Conservation (phyloP, 92 coral and sea anemone species). For the Epizoanthus rinbou region DNA sequence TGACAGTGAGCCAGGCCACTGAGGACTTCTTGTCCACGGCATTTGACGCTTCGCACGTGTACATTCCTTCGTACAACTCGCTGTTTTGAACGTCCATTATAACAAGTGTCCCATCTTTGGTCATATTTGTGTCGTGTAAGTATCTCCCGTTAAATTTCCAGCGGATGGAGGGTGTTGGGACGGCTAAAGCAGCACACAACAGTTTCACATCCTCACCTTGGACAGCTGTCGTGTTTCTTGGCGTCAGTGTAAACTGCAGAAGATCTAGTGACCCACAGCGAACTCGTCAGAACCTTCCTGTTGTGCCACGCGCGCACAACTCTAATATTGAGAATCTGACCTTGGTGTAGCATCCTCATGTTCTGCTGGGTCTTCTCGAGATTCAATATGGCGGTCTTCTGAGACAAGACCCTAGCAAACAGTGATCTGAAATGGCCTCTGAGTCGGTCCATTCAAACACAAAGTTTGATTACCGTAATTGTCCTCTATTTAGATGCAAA, state of each 20-base stretch:
- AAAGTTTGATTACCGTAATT: too few relatives aligned
- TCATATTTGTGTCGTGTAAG: background rate
- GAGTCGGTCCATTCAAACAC: too few relatives aligned
- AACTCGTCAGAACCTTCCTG: too few relatives aligned
- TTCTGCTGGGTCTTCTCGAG: too few relatives aligned
- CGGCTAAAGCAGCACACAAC: background rate
- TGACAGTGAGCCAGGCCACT: background rate
- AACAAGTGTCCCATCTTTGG: conserved; percentile 4
- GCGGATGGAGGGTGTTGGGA: conserved; percentile 15
- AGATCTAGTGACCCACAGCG: background rate
- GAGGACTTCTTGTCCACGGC: background rate
- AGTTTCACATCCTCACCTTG: background rate
- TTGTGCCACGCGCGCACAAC: too few relatives aligned
- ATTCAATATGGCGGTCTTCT: too few relatives aligned
- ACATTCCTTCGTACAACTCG: conserved; percentile 1
- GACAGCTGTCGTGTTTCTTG: background rate
- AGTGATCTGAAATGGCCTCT: too few relatives aligned
- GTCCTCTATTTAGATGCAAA: too few relatives aligned
- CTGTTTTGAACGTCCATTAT: background rate
- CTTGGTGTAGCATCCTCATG: too few relatives aligned
- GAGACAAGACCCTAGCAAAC: too few relatives aligned
- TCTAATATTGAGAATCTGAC: too few relatives aligned
- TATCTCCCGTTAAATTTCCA: conserved; percentile 14
- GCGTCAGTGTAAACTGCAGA: background rate
- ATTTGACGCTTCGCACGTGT: conserved; percentile 35